Evolutionary conservation across 2,113 vertebrate genomes (phyloP).

Genomic region (Pedionomus torquatus): DNA sequence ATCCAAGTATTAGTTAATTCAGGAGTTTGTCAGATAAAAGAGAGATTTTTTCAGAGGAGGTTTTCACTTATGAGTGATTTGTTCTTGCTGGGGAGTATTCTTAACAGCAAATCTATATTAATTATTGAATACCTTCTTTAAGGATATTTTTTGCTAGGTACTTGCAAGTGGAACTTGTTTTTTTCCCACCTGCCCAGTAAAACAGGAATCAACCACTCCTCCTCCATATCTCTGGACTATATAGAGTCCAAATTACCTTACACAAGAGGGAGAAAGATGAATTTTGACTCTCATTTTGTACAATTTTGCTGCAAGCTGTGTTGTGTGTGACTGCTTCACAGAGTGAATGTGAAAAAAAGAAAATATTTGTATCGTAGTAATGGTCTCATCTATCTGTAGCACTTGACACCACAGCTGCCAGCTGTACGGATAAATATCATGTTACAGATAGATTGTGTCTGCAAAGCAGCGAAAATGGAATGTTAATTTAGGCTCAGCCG

Average conservation of each 20-base stretch:
- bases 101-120: not conserved
- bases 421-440: conserved; percentile 5
- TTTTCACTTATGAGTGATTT: conserved; percentile 25
- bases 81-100: not conserved
- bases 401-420: conserved; percentile 37
- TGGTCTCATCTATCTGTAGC: conserved; percentile 13
- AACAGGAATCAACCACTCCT: not conserved
- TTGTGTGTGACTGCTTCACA: not conserved
- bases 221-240: not conserved
- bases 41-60: not conserved
- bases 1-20: conserved; percentile 18
- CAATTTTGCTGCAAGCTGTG: not conserved
- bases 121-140: not conserved
- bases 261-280: not conserved
- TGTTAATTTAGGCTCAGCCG: conserved; percentile 20
- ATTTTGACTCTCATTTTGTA: not conserved
- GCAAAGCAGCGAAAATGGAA: conserved; percentile 23
- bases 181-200: not conserved
- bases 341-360: not conserved
- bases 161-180: not conserved
- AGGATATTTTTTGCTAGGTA: not conserved
- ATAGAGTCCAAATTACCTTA: not conserved
- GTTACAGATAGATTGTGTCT: conserved; percentile 8
- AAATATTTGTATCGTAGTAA: conserved; percentile 23
- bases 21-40: conserved; percentile 13